Base-by-base conservation (phyloP, 2,888 invertebrate genomes). In the Drosophila helvetica region DNA sequence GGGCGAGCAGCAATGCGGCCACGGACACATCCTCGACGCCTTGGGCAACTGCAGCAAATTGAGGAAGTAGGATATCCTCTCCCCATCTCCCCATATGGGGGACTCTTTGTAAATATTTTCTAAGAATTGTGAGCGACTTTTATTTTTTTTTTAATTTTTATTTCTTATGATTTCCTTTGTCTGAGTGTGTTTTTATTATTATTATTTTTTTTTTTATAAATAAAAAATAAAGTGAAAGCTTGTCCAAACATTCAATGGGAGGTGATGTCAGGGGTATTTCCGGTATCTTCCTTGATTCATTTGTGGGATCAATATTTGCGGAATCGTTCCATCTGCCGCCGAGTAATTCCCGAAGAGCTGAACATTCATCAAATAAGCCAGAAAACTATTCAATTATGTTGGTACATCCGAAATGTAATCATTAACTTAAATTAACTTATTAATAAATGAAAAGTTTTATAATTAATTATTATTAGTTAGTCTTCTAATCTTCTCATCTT, bases 11-110 rank as follows among this genome's bases (percentile, higher is more conserved):
- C 87, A 89, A 53, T 91, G 91, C 70, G 91, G 91, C 15, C 90
- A 90, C 50, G 91, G 91, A 2, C 89, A 91, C 74, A 90, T 91
- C 48, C 75, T 91, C 48, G 91, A 91, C 60, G 90, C 90, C 15
- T 88, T 91, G 85, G 91, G 91, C 63, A 90, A 90, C 68, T 91
- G 91, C 80, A 89, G 89, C 63, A 90, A 90, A 58, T 84, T 90
- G 75, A 77, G 90, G 54, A 90, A 90, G 60, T 83, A 71, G 76
- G 8, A 22, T 5, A 22, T 5, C 22, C 4, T 22, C 22, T 22
- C 22, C 2, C 27, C 27, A 27, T 27, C 25, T 8, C 8, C 8
- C 27, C 27, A 27, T 27, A 25, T 1, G 25, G 25, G 27, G 18
- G 18, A 12, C 8, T 22, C 43, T 25, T 52, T 43, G 10, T 56